A percentile compares a stretch with the other conserved stretches of the same genome.
phyloP scores from a whole-genome alignment of 2,797 vertebrate genomes.

The Lerista edwardsae region DNA sequence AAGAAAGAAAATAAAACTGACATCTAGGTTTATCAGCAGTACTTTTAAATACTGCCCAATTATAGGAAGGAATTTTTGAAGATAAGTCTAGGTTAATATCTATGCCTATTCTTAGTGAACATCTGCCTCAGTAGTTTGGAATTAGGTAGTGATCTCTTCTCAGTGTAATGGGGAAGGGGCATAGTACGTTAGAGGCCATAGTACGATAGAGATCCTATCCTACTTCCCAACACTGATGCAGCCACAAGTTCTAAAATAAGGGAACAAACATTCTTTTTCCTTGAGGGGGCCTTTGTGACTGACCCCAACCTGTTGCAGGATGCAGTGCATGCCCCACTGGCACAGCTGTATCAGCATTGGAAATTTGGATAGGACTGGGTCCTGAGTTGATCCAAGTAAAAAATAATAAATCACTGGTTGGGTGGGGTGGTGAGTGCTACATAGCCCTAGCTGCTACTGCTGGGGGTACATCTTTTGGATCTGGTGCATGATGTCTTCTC shows the following conservation, averaged over 20 bases:
- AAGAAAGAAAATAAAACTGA: no score
- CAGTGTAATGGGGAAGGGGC: no score
- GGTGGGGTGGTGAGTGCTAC: not conserved
- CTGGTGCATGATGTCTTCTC: not conserved
- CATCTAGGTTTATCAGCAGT: not conserved
- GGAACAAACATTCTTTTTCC: no score
- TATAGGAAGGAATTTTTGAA: not conserved
- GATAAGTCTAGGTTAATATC: not conserved
- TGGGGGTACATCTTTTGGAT: not conserved
- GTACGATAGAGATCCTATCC: no score
- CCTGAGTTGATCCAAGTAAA: not conserved
- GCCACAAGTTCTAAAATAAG: no score
- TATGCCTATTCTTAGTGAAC: not conserved
- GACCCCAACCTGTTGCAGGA: not conserved
- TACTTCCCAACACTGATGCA: no score
- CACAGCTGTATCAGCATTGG: no score
- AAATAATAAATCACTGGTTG: not conserved
- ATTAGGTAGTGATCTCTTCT: no score
- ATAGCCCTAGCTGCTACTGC: not conserved
- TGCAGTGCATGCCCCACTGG: not conserved
- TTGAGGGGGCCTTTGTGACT: no score
- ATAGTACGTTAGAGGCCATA: no score
- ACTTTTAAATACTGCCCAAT: not conserved
- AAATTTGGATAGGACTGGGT: no score
- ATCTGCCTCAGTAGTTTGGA: not conserved